Conservation (phyloP, 1,140 invertebrate genomes). For the Ceratina japonica region DNA sequence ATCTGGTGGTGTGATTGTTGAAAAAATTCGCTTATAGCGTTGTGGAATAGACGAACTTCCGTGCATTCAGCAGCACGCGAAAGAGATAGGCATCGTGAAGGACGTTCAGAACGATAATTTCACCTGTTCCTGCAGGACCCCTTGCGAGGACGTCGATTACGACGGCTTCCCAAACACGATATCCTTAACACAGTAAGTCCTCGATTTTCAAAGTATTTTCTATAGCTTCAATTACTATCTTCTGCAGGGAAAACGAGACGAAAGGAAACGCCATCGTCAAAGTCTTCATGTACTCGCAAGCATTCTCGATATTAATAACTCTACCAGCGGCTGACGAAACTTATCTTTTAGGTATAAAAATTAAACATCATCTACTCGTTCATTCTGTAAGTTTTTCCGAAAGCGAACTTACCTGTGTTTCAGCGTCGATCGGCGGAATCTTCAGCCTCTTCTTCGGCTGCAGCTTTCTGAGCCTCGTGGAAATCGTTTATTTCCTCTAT, state of each 20-base stretch:
- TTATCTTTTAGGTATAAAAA: constrained; percentile 46
- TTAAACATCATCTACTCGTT: background rate
- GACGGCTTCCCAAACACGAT: background rate
- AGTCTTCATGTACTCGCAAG: constrained; percentile 38
- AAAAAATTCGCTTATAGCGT: constrained; percentile 17
- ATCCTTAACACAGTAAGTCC: background rate
- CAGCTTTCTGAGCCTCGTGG: constrained; percentile 56
- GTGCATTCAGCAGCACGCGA: constrained; percentile 24
- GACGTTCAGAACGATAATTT: constrained; percentile 2
- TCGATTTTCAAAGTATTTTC: background rate
- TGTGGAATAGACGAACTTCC: constrained; percentile 9
- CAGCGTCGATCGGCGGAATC: constrained; percentile 59
- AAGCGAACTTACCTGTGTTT: constrained; percentile 3
- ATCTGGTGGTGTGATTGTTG: background rate
- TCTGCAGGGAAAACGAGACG: constrained; percentile 26
- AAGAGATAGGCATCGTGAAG: background rate
- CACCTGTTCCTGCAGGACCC: constrained; percentile 33
- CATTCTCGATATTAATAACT: background rate
- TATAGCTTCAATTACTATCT: background rate
- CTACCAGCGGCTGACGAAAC: constrained; percentile 37
- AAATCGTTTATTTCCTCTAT: constrained; percentile 52
- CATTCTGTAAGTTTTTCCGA: no score
- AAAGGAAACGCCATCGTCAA: background rate
- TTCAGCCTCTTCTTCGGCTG: constrained; percentile 60
- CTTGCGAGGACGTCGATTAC: constrained; percentile 33